phyloP scores from a whole-genome alignment of 1,140 invertebrate species.

The Drosophila asahinai region DNA sequence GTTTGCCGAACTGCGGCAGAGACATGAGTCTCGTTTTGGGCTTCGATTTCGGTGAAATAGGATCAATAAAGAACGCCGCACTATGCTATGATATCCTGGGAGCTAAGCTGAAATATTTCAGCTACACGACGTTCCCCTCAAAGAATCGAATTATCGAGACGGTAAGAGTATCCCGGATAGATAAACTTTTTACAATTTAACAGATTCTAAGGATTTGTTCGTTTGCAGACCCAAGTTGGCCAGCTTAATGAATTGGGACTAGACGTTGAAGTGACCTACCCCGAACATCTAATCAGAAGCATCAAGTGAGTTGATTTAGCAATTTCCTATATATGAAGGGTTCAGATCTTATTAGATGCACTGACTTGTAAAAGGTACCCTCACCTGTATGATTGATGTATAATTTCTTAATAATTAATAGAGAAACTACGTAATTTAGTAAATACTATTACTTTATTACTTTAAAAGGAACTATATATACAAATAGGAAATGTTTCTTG shows the following conservation, averaged over 20 bases:
- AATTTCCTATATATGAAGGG: too few species aligned
- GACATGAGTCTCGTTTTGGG: slow-evolving; percentile 51
- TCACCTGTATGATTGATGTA: too few species aligned
- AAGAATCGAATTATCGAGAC: slow-evolving; percentile 18
- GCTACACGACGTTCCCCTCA: slow-evolving; percentile 32
- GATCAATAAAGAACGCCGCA: slow-evolving; percentile 24
- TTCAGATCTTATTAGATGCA: too few species aligned
- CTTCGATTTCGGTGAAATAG: background rate
- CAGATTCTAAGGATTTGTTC: background rate
- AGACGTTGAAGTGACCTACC: slow-evolving; percentile 21
- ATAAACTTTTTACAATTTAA: too few species aligned
- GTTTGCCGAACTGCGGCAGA: slow-evolving; percentile 23
- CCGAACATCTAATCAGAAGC: slow-evolving; percentile 3
- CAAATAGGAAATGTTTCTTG: too few species aligned
- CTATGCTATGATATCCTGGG: slow-evolving; percentile 43
- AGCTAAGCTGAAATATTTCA: slow-evolving; percentile 36
- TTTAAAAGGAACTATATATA: too few species aligned
- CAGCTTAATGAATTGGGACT: slow-evolving; percentile 40
- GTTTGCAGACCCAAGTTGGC: slow-evolving; percentile 32
- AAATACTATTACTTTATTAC: too few species aligned
- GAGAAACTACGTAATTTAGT: too few species aligned
- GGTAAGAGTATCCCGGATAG: slow-evolving; percentile 9
- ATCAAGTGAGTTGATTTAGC: slow-evolving; percentile 20
- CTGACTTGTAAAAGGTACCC: too few species aligned
- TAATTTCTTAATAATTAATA: too few species aligned